Evolutionary conservation across 2,113 vertebrate genomes (phyloP).

Genomic region (Eulemur macaco): DNA sequence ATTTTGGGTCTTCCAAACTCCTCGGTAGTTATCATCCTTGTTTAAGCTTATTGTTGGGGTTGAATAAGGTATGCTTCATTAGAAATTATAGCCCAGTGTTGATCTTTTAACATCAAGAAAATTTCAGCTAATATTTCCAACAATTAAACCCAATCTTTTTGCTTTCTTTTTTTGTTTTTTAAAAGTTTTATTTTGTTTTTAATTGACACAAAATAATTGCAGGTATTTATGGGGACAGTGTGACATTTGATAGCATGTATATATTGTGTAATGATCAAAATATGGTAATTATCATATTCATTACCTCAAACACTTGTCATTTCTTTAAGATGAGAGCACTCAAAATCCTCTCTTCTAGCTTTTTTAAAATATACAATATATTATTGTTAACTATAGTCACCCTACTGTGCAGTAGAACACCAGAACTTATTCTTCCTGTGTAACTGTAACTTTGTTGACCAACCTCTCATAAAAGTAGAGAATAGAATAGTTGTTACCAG

Average conservation of each 20-base stretch:
- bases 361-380: neutral
- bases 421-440: neutral
- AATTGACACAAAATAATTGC: neutral
- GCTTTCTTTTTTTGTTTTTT: neutral
- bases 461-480: neutral
- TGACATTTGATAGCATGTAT: neutral
- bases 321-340: neutral
- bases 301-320: neutral
- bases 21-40: neutral
- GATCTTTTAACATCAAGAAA: neutral
- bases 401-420: neutral
- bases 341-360: neutral
- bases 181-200: neutral
- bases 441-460: neutral
- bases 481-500: neutral
- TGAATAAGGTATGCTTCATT: neutral
- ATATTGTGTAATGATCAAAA: neutral
- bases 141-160: neutral
- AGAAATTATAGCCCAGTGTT: neutral
- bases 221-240: neutral
- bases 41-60: neutral
- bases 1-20: neutral
- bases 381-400: neutral
- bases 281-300: neutral
- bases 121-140: neutral